Evolutionary conservation across 30 jellyfish, hydroid and myxozoan species (phyloP).

Genomic region (Chrysaora quinquecirrha): DNA sequence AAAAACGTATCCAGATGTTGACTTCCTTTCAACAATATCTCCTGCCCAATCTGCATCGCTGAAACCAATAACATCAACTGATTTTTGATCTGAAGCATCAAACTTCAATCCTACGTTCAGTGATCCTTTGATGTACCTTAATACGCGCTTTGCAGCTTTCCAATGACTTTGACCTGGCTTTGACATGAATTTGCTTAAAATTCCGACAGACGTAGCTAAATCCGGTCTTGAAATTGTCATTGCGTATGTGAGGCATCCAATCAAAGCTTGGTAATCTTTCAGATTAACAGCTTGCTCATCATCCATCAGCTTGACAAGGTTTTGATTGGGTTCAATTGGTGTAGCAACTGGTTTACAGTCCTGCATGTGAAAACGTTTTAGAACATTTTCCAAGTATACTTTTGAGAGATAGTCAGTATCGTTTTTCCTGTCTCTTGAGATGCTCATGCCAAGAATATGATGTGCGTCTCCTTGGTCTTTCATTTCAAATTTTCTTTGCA

Average conservation of each 20-base stretch:
- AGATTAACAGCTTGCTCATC: constrained; percentile 17
- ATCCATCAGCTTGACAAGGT: constrained; percentile 30
- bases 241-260: constrained; percentile 39
- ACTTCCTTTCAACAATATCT: constrained; percentile 22
- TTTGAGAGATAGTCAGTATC: constrained; percentile 37
- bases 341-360: constrained; percentile 60
- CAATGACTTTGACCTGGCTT: constrained; percentile 43
- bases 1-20: constrained; percentile 39
- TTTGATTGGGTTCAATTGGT: constrained; percentile 39
- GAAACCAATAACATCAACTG: constrained; percentile 12
- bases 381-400: constrained; percentile 4
- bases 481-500: constrained; percentile 40
- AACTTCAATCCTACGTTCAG: constrained; percentile 35
- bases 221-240: constrained; percentile 46
- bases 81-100: constrained; percentile 27
- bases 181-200: constrained; percentile 7
- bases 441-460: constrained; percentile 49
- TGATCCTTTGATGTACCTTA: constrained; percentile 47
- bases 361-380: constrained; percentile 18
- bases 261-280: constrained; percentile 22
- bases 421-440: constrained; percentile 48
- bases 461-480: constrained; percentile 47
- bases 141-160: constrained; percentile 37
- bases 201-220: constrained; percentile 20
- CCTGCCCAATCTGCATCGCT: constrained; percentile 58